phyloP scores from a whole-genome alignment of 2,797 vertebrate species.

The Crocidura indochinensis region DNA sequence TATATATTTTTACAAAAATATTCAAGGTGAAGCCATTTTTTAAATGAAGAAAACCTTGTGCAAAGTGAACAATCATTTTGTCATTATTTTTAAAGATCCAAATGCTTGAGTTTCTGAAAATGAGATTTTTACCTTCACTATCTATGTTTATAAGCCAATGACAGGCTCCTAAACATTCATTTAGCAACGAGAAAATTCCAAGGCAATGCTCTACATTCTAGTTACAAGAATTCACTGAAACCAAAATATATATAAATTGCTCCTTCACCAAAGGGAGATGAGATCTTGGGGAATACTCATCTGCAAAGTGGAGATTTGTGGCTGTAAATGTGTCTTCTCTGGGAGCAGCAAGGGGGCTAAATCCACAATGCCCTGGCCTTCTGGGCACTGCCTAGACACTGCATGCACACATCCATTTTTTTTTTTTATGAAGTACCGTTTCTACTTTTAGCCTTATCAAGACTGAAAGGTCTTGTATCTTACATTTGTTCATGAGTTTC shows the following conservation, averaged over 20 bases:
- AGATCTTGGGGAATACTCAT: neutral
- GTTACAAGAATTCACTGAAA: slow-evolving; percentile 45
- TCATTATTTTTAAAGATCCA: slow-evolving; percentile 45
- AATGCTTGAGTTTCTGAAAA: slow-evolving; percentile 60
- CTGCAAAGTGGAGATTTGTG: neutral
- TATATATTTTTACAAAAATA: slow-evolving; percentile 10
- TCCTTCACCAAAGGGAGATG: neutral
- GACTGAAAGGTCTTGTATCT: neutral
- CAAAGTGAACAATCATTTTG: slow-evolving; percentile 12
- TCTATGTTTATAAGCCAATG: slow-evolving; percentile 72
- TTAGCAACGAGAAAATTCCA: slow-evolving; percentile 62
- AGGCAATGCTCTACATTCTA: neutral
- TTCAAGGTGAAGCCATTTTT: neutral
- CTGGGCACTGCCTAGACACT: neutral
- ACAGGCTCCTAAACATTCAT: slow-evolving; percentile 70
- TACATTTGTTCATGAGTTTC: slow-evolving; percentile 40
- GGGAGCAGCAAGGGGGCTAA: too few species aligned
- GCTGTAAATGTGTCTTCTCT: slow-evolving; percentile 25
- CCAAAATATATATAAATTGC: neutral
- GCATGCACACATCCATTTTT: neutral
- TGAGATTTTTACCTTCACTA: slow-evolving; percentile 36
- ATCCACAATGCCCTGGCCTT: neutral
- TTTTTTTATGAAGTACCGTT: neutral
- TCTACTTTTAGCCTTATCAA: too few species aligned
- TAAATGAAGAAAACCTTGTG: slow-evolving; percentile 53